These are phyloP conservation scores for Drosophila pseudotalamancana DNA, from an alignment of 2,888 invertebrate genomes.

Conservation along the genomic window DNA sequence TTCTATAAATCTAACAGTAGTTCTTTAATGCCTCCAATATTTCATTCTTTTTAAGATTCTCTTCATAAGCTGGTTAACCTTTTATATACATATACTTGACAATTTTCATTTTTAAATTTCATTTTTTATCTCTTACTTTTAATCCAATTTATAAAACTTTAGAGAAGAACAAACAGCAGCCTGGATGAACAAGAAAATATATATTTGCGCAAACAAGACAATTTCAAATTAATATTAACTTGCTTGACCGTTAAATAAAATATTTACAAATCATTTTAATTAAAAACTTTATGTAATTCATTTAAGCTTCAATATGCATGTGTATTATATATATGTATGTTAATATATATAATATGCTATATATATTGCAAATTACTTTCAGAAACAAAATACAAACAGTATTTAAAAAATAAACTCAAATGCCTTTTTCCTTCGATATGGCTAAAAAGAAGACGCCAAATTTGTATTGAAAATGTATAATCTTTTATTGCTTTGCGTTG, in stretches of 20 bases:
- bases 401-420: conserved; percentile 32
- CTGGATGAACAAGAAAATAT: not conserved
- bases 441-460: not conserved
- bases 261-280: conserved; percentile 57
- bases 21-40: no score
- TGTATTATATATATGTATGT: conserved; percentile 52
- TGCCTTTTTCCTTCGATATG: not conserved
- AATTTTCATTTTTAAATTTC: not conserved
- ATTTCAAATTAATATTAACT: conserved; percentile 19
- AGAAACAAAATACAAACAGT: conserved; percentile 44
- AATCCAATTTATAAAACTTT: conserved; percentile 12
- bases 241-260: conserved; percentile 34
- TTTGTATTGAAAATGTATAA: conserved; percentile 24
- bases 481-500: conserved; percentile 61
- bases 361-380: conserved; percentile 33
- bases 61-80: no score
- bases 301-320: conserved; percentile 44
- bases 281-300: conserved; percentile 40
- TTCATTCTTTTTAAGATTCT: not conserved
- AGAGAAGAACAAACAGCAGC: not conserved
- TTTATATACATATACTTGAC: no score
- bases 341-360: conserved; percentile 34
- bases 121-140: not conserved
- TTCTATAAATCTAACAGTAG: not conserved
- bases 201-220: conserved; percentile 5